Evolutionary conservation across 1,140 invertebrate genomes (phyloP).

Genomic region (Conus betulinus): DNA sequence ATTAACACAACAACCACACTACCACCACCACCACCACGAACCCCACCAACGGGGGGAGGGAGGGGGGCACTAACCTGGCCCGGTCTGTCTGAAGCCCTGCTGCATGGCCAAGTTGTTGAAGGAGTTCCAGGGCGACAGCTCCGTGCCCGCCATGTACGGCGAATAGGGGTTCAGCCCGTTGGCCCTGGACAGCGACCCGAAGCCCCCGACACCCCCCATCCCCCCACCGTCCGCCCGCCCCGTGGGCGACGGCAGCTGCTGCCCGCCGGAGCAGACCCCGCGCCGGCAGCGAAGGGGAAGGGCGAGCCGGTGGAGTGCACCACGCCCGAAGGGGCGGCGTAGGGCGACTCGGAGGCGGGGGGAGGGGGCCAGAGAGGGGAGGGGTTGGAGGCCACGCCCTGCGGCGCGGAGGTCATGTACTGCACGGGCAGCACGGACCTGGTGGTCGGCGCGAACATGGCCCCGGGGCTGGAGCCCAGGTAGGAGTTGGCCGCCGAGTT

Average conservation of each 20-base stretch:
- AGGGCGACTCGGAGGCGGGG: constrained; percentile 54
- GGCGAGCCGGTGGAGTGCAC: constrained; percentile 54
- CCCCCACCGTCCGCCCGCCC: constrained; percentile 41
- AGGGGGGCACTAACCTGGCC: constrained; percentile 51
- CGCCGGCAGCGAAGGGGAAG: constrained; percentile 61
- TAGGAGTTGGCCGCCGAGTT: constrained; percentile 44
- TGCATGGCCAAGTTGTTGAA: constrained; percentile 64
- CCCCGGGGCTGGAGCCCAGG: constrained; percentile 63
- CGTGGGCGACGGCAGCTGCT: constrained; percentile 55
- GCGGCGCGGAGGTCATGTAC: constrained; percentile 55
- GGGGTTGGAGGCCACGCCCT: constrained; percentile 47
- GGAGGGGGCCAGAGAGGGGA: constrained; percentile 40
- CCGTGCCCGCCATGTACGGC: constrained; percentile 61
- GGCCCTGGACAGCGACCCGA: constrained; percentile 54
- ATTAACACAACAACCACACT: not conserved
- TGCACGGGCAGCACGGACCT: constrained; percentile 69
- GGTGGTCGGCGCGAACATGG: constrained; percentile 72
- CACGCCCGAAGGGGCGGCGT: constrained; percentile 54
- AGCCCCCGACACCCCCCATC: not conserved
- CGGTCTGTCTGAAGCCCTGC: constrained; percentile 58
- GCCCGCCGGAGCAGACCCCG: constrained; percentile 43
- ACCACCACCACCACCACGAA: not conserved
- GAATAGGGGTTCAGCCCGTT: constrained; percentile 63
- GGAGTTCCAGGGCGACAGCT: constrained; percentile 66
- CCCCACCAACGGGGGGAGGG: not conserved